Percentiles rank a stretch among this genome's conserved stretches.
Conservation (phyloP, 2,888 invertebrate genomes). For the Spodoptera littoralis region DNA sequence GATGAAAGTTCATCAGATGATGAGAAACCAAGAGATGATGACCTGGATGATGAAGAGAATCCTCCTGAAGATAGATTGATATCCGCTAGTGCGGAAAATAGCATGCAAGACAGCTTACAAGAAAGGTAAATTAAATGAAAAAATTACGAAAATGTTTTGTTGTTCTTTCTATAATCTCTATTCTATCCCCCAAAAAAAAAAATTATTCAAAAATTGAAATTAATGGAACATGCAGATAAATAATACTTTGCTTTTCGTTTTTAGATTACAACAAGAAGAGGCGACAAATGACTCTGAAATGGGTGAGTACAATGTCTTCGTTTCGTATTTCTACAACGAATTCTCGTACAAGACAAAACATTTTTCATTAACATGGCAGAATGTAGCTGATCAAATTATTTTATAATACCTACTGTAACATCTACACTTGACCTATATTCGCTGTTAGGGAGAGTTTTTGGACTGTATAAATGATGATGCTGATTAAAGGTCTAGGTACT, state of each 20-base stretch:
- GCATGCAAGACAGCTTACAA: constrained; percentile 74
- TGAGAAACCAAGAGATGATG: constrained; percentile 75
- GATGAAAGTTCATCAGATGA: constrained; percentile 87
- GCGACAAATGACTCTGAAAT: constrained; percentile 79
- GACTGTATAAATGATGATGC: too few species aligned
- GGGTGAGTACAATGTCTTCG: constrained; percentile 61
- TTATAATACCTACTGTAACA: too few species aligned
- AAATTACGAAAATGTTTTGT: not conserved
- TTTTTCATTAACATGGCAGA: too few species aligned
- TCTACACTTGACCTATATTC: too few species aligned
- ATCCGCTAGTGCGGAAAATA: constrained; percentile 76
- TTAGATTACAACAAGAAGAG: constrained; percentile 72
- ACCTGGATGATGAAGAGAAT: constrained; percentile 83
- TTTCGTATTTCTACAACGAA: too few species aligned
- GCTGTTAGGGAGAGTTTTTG: too few species aligned
- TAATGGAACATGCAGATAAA: too few species aligned
- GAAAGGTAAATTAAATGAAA: constrained; percentile 28
- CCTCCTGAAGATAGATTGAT: constrained; percentile 79
- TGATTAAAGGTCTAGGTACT: too few species aligned
- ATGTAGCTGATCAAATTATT: too few species aligned
- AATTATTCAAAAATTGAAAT: not conserved
- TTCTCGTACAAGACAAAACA: too few species aligned
- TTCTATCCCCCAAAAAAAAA: not conserved
- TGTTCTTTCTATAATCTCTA: not conserved
- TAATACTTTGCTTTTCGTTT: constrained; percentile 39